Percentiles rank a stretch among this genome's conserved stretches.
Evolutionary conservation across 2,888 invertebrate species (phyloP).

Genomic region (Macrosoma leucophasiata): DNA sequence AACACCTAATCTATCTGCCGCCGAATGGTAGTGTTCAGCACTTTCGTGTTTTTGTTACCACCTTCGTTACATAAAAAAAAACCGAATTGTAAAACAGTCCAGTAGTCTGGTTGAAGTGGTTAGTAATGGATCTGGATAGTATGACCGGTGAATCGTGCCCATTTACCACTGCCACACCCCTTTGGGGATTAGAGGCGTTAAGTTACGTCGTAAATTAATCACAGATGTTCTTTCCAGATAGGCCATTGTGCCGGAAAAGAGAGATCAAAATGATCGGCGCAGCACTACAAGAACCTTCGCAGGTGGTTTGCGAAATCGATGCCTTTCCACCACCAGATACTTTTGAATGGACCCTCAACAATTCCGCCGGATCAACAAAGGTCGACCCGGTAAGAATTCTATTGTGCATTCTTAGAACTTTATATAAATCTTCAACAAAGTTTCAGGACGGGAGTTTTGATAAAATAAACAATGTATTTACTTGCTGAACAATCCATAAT

Average conservation of each 20-base stretch:
- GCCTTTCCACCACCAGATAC: conserved; percentile 88
- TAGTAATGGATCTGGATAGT: too few relatives aligned
- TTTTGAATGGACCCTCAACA: conserved; percentile 94
- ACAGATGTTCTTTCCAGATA: conserved; percentile 74
- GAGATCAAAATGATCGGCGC: conserved; percentile 90
- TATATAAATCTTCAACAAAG: too few relatives aligned
- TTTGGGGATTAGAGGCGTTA: neutral
- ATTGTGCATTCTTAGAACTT: too few relatives aligned
- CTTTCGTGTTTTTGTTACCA: too few relatives aligned
- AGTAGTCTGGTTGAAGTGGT: too few relatives aligned
- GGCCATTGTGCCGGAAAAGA: conserved; percentile 86
- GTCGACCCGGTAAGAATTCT: conserved; percentile 71
- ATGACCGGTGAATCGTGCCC: too few relatives aligned
- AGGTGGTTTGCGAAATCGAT: conserved; percentile 88
- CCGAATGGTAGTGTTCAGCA: neutral
- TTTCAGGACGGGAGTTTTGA: too few relatives aligned
- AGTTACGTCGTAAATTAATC: neutral
- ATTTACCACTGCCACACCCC: too few relatives aligned
- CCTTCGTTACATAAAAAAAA: too few relatives aligned
- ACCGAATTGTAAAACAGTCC: too few relatives aligned
- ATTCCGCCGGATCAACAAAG: conserved; percentile 87
- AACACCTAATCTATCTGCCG: neutral
- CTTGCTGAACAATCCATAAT: too few relatives aligned
- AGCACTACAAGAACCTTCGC: conserved; percentile 86
- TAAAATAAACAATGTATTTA: too few relatives aligned